Percentiles rank a stretch among this genome's conserved stretches.
Evolutionary conservation across 2,797 vertebrate species (phyloP).

Genomic region (Cryptoblepharus egeriae): DNA sequence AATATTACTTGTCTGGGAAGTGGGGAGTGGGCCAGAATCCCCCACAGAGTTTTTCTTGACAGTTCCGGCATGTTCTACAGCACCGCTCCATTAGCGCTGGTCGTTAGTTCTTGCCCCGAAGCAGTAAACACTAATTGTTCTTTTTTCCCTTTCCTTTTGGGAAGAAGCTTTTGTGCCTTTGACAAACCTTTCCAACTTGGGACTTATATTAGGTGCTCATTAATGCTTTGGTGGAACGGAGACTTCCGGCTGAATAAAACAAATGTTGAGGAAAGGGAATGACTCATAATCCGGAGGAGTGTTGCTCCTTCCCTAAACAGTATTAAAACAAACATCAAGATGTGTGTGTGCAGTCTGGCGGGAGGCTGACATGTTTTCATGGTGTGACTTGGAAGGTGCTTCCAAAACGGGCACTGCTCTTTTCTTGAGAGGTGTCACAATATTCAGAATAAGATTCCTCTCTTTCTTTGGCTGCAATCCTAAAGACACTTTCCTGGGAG

Average conservation of each 20-base stretch:
- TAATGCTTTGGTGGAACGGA: neutral
- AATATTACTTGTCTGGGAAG: slow-evolving; percentile 8
- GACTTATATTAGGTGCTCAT: slow-evolving; percentile 9
- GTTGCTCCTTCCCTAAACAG: neutral
- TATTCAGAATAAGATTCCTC: neutral
- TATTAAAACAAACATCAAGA: slow-evolving; percentile 3
- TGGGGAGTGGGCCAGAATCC: neutral
- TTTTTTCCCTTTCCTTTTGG: neutral
- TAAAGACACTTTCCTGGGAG: no score
- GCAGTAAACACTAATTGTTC: slow-evolving; percentile 1
- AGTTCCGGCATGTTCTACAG: neutral
- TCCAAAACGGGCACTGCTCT: neutral
- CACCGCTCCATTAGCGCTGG: neutral
- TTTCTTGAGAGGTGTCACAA: neutral
- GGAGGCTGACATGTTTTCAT: neutral
- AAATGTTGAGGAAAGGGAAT: neutral
- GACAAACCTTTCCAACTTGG: slow-evolving; percentile 17
- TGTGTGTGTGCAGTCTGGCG: neutral
- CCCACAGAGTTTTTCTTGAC: slow-evolving; percentile 18
- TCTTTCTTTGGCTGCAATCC: neutral
- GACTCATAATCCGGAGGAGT: neutral
- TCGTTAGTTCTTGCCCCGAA: slow-evolving; percentile 5
- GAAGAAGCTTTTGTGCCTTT: slow-evolving; percentile 16
- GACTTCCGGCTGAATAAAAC: neutral
- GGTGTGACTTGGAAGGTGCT: neutral